Percentiles rank a stretch among this genome's conserved stretches.
Conservation (phyloP, 2,888 invertebrate species). For the Ephialtes manifestator region DNA sequence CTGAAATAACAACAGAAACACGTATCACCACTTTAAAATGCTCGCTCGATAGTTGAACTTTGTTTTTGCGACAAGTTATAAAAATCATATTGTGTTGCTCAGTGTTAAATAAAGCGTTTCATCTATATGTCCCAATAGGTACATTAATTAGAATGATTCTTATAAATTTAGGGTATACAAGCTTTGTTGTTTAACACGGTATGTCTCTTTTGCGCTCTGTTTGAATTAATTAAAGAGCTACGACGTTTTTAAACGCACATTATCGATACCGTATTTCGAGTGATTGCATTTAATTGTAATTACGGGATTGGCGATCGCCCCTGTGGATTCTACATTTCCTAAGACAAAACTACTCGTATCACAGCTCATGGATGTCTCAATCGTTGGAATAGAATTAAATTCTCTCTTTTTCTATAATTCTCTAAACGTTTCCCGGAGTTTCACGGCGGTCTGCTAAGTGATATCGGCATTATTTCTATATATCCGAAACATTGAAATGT, state of each 20-base stretch:
- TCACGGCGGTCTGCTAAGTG: constrained; percentile 20
- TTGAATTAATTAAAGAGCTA: constrained; percentile 16
- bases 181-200: not conserved
- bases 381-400: constrained; percentile 54
- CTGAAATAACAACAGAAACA: too few species aligned
- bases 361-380: constrained; percentile 70
- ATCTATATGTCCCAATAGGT: not conserved
- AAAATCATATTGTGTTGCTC: too few species aligned
- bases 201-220: not conserved
- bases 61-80: too few species aligned
- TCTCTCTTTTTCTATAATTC: constrained; percentile 26
- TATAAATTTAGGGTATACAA: constrained; percentile 38
- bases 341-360: constrained; percentile 65
- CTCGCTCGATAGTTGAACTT: too few species aligned
- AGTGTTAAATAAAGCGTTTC: too few species aligned
- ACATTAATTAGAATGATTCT: constrained; percentile 42
- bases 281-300: not conserved
- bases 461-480: not conserved
- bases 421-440: constrained; percentile 1
- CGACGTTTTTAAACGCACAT: not conserved
- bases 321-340: constrained; percentile 15
- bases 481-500: constrained; percentile 23
- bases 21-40: too few species aligned
- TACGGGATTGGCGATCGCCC: not conserved
- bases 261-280: not conserved